phyloP scores from a whole-genome alignment of 2,888 invertebrate genomes.

The Carpatolechia fugitivella region DNA sequence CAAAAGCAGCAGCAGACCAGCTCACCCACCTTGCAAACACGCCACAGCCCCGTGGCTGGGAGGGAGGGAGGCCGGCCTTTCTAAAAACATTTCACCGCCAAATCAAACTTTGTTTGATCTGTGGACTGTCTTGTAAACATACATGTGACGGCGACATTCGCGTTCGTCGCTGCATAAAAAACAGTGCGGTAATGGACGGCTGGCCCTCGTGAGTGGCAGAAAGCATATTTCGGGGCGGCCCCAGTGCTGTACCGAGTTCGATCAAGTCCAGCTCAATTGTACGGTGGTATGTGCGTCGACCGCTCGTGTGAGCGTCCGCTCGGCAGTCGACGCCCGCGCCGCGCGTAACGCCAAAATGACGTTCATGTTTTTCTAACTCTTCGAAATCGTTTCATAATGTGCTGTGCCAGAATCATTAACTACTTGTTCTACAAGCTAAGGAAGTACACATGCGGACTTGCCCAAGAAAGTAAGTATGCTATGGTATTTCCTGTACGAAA shows the following conservation, averaged over 20 bases:
- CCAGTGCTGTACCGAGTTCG: constrained; percentile 28
- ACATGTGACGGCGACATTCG: not conserved
- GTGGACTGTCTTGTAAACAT: not conserved
- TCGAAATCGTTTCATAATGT: constrained; percentile 45
- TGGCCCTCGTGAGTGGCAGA: constrained; percentile 24
- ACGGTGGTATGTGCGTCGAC: constrained; percentile 59
- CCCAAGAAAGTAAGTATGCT: constrained; percentile 68
- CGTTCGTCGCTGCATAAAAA: not conserved
- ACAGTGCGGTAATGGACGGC: constrained; percentile 7
- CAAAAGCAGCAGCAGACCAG: not conserved
- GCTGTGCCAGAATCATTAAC: constrained; percentile 67
- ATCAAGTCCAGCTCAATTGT: constrained; percentile 43
- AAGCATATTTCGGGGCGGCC: constrained; percentile 54
- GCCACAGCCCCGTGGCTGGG: not conserved
- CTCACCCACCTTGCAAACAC: too few relatives aligned
- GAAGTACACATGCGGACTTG: constrained; percentile 73
- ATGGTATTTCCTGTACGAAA: not conserved
- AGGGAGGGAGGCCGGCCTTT: not conserved
- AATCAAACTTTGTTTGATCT: not conserved
- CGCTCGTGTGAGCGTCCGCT: constrained; percentile 36
- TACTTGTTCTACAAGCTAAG: constrained; percentile 72
- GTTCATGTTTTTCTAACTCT: constrained; percentile 27
- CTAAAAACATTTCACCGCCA: too few relatives aligned
- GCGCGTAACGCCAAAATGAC: constrained; percentile 53
- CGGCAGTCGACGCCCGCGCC: constrained; percentile 33